phyloP scores from a whole-genome alignment of 2,888 invertebrate species.

The Rhopalosiphum nymphaeae region DNA sequence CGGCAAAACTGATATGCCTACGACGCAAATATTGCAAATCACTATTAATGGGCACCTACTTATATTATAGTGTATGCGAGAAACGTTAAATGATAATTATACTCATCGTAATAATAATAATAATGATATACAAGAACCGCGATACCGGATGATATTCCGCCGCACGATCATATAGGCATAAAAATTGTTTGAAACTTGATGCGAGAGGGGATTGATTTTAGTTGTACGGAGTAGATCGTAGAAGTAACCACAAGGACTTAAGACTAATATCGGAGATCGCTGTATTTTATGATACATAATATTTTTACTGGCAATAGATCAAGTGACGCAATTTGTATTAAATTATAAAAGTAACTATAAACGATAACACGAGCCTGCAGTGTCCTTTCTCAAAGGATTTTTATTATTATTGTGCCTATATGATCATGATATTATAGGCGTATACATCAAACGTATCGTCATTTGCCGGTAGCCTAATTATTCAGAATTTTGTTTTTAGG shows the following conservation, averaged over 20 bases:
- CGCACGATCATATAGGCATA: not conserved
- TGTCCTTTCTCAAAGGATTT: not conserved
- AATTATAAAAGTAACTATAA: not conserved
- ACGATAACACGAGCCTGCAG: not conserved
- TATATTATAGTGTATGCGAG: not conserved
- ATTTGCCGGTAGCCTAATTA: no score
- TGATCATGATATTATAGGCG: not conserved
- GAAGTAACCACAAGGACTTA: not conserved
- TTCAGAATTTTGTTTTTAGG: no score
- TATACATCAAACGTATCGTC: no score
- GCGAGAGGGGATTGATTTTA: not conserved
- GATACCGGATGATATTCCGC: not conserved
- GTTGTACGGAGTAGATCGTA: not conserved
- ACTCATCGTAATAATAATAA: not conserved
- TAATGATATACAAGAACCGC: not conserved
- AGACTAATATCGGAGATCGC: not conserved
- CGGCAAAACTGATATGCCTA: not conserved
- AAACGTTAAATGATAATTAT: not conserved
- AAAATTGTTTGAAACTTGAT: not conserved
- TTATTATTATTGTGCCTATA: not conserved
- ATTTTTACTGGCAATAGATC: not conserved
- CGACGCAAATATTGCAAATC: not conserved
- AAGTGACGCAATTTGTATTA: not conserved
- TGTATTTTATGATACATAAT: not conserved
- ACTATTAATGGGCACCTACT: not conserved